Evolutionary conservation across 2,888 invertebrate genomes (phyloP).

Genomic region (Pseudococcus viburni): DNA sequence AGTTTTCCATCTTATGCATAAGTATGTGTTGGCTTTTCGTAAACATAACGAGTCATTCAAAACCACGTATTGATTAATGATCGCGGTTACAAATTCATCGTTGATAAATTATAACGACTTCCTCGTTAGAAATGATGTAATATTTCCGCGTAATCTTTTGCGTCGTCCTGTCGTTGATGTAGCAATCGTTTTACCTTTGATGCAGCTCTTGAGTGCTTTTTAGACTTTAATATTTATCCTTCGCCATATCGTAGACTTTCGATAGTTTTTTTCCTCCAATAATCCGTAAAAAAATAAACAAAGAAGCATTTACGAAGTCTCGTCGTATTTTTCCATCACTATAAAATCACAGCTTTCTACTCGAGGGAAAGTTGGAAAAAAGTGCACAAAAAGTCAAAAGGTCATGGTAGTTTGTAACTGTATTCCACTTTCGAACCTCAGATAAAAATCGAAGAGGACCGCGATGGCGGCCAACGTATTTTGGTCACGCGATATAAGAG

Average conservation of each 20-base stretch:
- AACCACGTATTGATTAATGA: conserved; percentile 1
- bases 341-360: neutral
- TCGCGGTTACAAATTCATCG: neutral
- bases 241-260: neutral
- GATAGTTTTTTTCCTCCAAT: neutral
- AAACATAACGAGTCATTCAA: neutral
- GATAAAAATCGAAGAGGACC: conserved; percentile 50
- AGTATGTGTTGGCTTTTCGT: neutral
- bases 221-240: neutral
- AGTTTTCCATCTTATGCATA: neutral
- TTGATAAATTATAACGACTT: conserved; percentile 4
- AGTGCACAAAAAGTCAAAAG: conserved; percentile 40
- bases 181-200: neutral
- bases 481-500: conserved; percentile 36
- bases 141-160: conserved; percentile 21
- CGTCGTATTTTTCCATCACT: neutral
- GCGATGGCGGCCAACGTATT: conserved; percentile 37
- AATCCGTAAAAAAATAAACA: neutral
- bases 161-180: neutral
- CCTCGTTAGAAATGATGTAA: conserved; percentile 1
- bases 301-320: neutral
- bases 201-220: neutral
- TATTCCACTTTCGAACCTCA: conserved; percentile 3
- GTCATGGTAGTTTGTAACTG: conserved; percentile 5
- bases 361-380: neutral